These are phyloP conservation scores for Macrotus californicus DNA, from an alignment of 2,113 vertebrate species.

Conservation along the genomic window DNA sequence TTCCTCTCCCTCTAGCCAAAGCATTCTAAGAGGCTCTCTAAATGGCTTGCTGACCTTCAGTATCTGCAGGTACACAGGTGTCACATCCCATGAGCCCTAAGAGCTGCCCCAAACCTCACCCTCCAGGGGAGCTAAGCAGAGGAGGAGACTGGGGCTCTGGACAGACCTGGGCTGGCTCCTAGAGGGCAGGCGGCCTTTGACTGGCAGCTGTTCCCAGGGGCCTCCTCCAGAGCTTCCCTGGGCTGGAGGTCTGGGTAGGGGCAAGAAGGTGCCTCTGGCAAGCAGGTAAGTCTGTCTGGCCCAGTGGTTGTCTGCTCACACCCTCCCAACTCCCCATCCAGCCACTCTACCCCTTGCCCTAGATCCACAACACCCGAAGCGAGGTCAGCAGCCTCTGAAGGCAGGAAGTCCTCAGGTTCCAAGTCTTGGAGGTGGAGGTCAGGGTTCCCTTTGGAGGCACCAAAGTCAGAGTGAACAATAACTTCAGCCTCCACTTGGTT, in stretches of 20 bases:
- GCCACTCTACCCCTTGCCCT: constrained; percentile 46
- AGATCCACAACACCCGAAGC: background rate
- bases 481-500: constrained; percentile 95
- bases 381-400: background rate
- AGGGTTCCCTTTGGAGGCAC: constrained; percentile 79
- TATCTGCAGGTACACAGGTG: background rate
- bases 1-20: background rate
- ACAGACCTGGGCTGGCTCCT: constrained; percentile 56
- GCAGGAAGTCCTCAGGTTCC: constrained; percentile 61
- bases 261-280: constrained; percentile 43
- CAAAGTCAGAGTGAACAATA: constrained; percentile 95
- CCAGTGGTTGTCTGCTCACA: background rate
- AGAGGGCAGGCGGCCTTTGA: constrained; percentile 27
- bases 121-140: constrained; percentile 38
- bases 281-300: constrained; percentile 52
- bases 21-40: background rate
- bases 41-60: background rate
- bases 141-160: constrained; percentile 18
- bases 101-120: background rate
- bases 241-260: background rate
- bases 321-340: constrained; percentile 15
- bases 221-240: constrained; percentile 37
- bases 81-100: background rate
- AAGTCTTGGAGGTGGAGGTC: constrained; percentile 68
- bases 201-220: constrained; percentile 21